Evolutionary conservation across 2,797 vertebrate genomes (phyloP), one percentile per base, ranked within the genome.

Genomic region (Helarctos malayanus): DNA sequence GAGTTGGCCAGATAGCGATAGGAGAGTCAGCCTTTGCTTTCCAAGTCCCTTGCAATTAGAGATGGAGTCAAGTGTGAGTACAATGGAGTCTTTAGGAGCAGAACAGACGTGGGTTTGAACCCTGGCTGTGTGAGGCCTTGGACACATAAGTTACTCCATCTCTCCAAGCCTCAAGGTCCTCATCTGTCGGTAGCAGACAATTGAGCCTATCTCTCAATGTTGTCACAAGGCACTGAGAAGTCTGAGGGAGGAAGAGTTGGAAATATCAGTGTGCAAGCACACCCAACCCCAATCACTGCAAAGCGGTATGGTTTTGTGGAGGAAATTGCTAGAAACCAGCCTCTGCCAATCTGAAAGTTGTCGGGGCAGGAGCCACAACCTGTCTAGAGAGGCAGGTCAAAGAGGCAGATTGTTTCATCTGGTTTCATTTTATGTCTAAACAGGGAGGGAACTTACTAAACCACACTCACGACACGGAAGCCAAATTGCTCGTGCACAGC

Each of bases 341-440:
- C 27, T 71, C 56, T 65, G 38, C 52, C 88, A 93, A 93, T 78
- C 95, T 92, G 84, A 91, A 95, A 95, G 90, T 81, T 16, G 27
- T 73, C 89, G 71, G 87, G 63, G 92, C 78, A 86, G 47, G 82
- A 97, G 84, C 88, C 89, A 41, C 59, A 90, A 82, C 68, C 78
- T 59, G 29, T 41, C 71, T 82, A 63, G 56, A 96, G 96, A 94
- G 80, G 57, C 65, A 93, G 86, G 79, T 63, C 57, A 93, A 92
- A 38, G 49, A 65, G 83, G 83, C 71, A 96, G 5, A 95, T 97
- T 91, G 81, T 86, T 95, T 95, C 92, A 61, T 92, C 47, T 78
- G 94, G 78, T 73, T 97, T 97, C 94, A 0, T 96, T 96, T 97
- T 95, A 96, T 95, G 76, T 97, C 52, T 89, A 71, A 95, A 86